Base-by-base conservation (phyloP, 1,140 invertebrate species). In the Eriocheir sinensis region DNA sequence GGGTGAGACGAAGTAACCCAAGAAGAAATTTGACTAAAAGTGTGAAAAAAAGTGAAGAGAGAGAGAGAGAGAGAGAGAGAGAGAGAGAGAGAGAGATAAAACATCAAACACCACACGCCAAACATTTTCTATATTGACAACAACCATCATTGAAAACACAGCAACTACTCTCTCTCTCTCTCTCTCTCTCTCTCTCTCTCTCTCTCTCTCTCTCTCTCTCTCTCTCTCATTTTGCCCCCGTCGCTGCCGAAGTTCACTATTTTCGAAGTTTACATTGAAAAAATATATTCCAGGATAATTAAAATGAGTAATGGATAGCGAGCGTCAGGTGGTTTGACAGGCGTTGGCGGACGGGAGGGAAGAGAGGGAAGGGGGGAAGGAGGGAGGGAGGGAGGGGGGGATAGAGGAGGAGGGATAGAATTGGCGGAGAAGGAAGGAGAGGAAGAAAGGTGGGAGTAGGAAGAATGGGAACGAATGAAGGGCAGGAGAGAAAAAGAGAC, bases 141-240 rank as follows among this genome's bases (percentile, higher is more conserved):
- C n/a, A n/a, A n/a, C n/a, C n/a, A 53, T 53, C 12, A 53, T 53
- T 21, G 60, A n/a, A 72, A n/a, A 72, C 21, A n/a, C 0, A 21
- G 60, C 44, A 41, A 40, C 41, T n/a, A n/a, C 0, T 40, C 85
- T 38, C 34, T 30, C 85, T 27, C 85, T 48, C 86, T 72, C 60
- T 72, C 60, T 72, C 85, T 36, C 85, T 38, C 85, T 36, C 85
- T 36, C 85, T n/a, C 85, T 38, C 85, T 44, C 85, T 38, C 85
- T 72, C 60, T 72, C 60, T 72, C 60, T 72, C 60, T 72, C 60
- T 72, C 60, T 38, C 83, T 15, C 38, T 44, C 86, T 72, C 60
- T 72, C 60, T 72, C 60, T 8, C 4, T 72, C 60, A 2, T 4
- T 72, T 34, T 32, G 8, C 30, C 60, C 30, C 60, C 30, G 4